Evolutionary conservation across 2,888 invertebrate species (phyloP).

Genomic region (Antitype chi): DNA sequence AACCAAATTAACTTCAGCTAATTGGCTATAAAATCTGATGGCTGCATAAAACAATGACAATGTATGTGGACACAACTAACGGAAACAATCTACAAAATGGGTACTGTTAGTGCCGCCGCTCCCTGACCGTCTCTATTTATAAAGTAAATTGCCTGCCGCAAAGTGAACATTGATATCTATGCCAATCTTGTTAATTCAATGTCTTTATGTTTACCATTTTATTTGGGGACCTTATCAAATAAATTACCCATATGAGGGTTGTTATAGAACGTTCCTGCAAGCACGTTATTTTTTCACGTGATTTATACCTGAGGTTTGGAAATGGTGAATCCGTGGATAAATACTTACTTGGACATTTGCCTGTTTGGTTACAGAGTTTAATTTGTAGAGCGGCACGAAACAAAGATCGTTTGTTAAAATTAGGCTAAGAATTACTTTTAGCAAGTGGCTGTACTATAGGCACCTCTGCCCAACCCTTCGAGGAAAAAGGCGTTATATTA

Average conservation of each 20-base stretch:
- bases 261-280: constrained; percentile 16
- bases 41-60: constrained; percentile 59
- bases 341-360: neutral
- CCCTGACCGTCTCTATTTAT: constrained; percentile 86
- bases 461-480: neutral
- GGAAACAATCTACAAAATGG: constrained; percentile 86
- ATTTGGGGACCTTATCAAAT: constrained; percentile 49
- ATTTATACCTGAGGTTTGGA: neutral
- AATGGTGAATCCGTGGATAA: neutral
- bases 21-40: constrained; percentile 43
- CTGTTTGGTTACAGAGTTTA: neutral
- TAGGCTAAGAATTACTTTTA: too few relatives aligned
- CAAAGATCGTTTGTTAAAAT: neutral
- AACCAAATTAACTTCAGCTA: constrained; percentile 33
- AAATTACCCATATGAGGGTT: constrained; percentile 55
- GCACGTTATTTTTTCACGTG: constrained; percentile 7
- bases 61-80: constrained; percentile 66
- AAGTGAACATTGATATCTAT: constrained; percentile 82
- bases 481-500: too few relatives aligned
- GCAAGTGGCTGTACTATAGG: too few relatives aligned
- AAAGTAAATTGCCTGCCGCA: constrained; percentile 86
- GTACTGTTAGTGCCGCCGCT: constrained; percentile 83
- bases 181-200: constrained; percentile 81
- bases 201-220: constrained; percentile 66
- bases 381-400: neutral